Percentiles rank a stretch among this genome's conserved stretches.
Conservation (phyloP, 2,888 invertebrate genomes). For the Ephialtes manifestator region DNA sequence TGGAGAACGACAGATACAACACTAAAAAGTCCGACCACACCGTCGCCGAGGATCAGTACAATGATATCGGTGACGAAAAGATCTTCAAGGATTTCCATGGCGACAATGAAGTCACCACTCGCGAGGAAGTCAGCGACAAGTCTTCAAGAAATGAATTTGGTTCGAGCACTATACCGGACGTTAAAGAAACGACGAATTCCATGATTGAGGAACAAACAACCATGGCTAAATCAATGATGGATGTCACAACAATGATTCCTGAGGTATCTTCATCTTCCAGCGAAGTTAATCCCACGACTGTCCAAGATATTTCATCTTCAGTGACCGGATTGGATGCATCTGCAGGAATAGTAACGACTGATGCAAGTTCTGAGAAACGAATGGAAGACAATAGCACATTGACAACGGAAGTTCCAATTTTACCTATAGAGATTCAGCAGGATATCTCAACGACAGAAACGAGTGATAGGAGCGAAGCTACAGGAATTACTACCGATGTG, state of each 20-base stretch:
- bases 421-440: conserved; percentile 83
- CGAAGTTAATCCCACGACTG: conserved; percentile 18
- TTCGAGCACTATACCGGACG: conserved; percentile 8
- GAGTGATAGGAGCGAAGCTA: conserved; percentile 70
- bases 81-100: conserved; percentile 73
- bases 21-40: conserved; percentile 77
- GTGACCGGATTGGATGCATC: conserved; percentile 42
- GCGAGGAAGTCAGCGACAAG: conserved; percentile 43
- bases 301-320: conserved; percentile 37
- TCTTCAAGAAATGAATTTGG: conserved; percentile 40
- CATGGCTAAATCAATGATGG: conserved; percentile 51
- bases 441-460: conserved; percentile 80
- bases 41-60: conserved; percentile 82
- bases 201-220: conserved; percentile 38
- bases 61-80: conserved; percentile 82
- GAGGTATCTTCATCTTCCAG: conserved; percentile 45
- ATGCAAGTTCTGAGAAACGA: conserved; percentile 69
- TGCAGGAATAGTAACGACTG: conserved; percentile 2
- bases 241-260: conserved; percentile 44
- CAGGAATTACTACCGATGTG: conserved; percentile 52
- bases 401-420: conserved; percentile 82
- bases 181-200: conserved; percentile 46
- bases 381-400: conserved; percentile 77
- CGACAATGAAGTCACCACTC: conserved; percentile 55
- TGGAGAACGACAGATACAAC: conserved; percentile 4